Evolutionary conservation across 2,797 vertebrate species (phyloP), one percentile per base, ranked within the genome.

Genomic region (Caiman crocodilus): DNA sequence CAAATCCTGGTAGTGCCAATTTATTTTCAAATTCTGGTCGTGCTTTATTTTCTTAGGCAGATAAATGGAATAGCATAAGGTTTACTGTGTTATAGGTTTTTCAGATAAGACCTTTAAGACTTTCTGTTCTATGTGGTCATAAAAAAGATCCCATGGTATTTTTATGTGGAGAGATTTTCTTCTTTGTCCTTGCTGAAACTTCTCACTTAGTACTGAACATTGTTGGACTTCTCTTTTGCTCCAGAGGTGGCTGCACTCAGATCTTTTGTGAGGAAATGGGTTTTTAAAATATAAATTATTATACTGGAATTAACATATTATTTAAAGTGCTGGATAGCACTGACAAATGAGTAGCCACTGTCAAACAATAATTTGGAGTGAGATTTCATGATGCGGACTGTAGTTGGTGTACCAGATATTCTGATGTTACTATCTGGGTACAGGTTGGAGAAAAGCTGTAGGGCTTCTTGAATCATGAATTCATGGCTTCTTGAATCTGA

Each of bases 41-140:
- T 79, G 21, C 17, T 78, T 83, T 92, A 26, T 94, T 90, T 83
- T 84, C 35, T 77, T 55, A 82, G 30, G 32, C 23, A 90, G 61
- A 77, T 91, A 91, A 79, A 50, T 1, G 18, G 32, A 93, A 61
- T 76, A 84, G 21, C 9, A 60, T 67, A 32, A 16, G 78, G 77
- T 91, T 95, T 91, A 69, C 67, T 82, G 14, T 79, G 55, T 76
- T 87, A 90, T 60, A 57, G 15, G 58, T 85, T 61, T 94, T 92
- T 89, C 85, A 86, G 26, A 81, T 84, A 79, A 82, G 76, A 92
- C 63, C 50, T 89, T 58, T 81, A 67, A 17, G 61, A 84, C 90
- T 94, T 94, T 85, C 87, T 85, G 82, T 94, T 95, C 93, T 93
- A 89, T 88, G 28, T 83, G 79, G 20, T 50, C 74, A 88, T 93